A percentile compares a stretch with the other conserved stretches of the same genome.
Evolutionary conservation across 2,113 vertebrate species (phyloP).

Genomic region (Percina caprodes): DNA sequence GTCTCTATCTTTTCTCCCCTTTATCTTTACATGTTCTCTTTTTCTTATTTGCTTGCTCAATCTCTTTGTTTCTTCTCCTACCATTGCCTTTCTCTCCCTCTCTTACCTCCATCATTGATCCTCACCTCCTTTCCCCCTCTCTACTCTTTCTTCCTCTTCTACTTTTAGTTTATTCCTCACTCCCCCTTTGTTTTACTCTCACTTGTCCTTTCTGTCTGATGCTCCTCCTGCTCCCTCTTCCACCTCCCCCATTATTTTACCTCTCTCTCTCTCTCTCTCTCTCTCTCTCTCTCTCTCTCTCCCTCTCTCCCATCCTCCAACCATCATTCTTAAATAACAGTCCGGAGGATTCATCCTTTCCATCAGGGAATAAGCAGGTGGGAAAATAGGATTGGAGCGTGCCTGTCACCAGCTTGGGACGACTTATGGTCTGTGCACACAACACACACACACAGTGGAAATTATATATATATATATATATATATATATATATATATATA

Average conservation of each 20-base stretch:
- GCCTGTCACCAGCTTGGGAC: constrained; percentile 77
- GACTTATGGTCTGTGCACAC: constrained; percentile 63
- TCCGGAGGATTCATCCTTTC: constrained; percentile 73
- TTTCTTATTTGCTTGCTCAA: constrained; percentile 14
- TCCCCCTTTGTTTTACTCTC: constrained; percentile 15
- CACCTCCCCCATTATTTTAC: neutral
- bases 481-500: neutral
- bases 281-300: constrained; percentile 72
- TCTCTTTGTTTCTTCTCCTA: neutral
- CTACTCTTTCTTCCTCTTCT: neutral
- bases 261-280: constrained; percentile 25
- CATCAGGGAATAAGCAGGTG: constrained; percentile 77
- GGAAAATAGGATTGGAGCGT: constrained; percentile 75
- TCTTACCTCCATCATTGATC: neutral
- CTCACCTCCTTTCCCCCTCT: neutral
- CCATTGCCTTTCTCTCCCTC: neutral
- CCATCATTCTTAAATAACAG: constrained; percentile 87
- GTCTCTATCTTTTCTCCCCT: constrained; percentile 6
- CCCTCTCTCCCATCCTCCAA: constrained; percentile 37
- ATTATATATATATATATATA: too few species aligned
- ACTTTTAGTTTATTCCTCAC: constrained; percentile 13
- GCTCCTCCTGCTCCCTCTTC: neutral
- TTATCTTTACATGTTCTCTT: constrained; percentile 5
- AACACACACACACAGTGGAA: constrained; percentile 43
- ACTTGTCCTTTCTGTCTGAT: neutral